phyloP scores from a whole-genome alignment of 2,113 vertebrate genomes.

The Bombycilla garrulus region DNA sequence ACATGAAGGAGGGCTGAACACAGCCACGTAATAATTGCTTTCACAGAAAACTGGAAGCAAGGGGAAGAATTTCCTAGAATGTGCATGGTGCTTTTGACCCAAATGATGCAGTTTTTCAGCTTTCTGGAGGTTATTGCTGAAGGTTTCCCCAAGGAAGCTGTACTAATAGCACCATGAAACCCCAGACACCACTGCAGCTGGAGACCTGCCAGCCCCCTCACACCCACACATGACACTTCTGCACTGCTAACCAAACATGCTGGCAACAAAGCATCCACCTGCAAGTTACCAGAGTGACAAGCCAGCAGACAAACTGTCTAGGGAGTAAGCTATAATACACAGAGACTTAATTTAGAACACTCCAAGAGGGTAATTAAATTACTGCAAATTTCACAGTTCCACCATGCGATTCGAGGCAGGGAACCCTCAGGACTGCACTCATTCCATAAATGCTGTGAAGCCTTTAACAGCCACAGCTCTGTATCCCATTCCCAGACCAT shows the following conservation, averaged over 20 bases:
- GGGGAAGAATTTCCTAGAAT: neutral
- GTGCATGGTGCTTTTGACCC: neutral
- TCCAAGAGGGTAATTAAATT: constrained; percentile 19
- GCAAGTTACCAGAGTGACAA: constrained; percentile 19
- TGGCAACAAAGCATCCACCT: constrained; percentile 4
- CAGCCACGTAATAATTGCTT: neutral
- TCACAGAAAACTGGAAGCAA: neutral
- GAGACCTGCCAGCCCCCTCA: neutral
- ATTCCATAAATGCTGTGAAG: neutral
- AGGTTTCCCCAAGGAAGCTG: neutral
- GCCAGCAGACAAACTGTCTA: neutral
- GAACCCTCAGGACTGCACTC: neutral
- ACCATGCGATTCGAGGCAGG: neutral
- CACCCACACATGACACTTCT: neutral
- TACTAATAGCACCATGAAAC: neutral
- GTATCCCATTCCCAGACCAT: neutral
- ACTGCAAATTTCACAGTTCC: neutral
- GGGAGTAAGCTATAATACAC: neutral
- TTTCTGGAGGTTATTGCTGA: neutral
- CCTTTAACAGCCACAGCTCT: neutral
- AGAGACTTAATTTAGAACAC: neutral
- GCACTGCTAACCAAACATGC: neutral
- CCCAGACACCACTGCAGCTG: neutral
- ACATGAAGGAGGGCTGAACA: neutral
- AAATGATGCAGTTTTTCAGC: neutral